phyloP scores from a whole-genome alignment of 2,797 vertebrate species.

The Capromys pilorides region DNA sequence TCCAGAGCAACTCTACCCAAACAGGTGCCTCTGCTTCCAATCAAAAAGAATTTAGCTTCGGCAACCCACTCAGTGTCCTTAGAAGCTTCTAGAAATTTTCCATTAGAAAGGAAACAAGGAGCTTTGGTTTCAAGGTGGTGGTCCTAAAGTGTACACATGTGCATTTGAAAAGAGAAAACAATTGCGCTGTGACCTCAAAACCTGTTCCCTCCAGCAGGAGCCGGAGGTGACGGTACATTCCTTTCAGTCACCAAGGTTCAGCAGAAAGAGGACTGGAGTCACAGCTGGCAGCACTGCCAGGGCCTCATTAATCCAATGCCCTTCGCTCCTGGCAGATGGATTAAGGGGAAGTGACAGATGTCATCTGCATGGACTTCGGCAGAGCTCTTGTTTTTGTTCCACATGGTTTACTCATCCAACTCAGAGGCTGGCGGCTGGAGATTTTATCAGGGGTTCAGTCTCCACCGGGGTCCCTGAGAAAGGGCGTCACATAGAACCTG shows the following conservation, averaged over 20 bases:
- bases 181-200: neutral
- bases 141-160: accelerated
- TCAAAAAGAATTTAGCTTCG: neutral
- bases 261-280: neutral
- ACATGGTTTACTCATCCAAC: constrained; percentile 42
- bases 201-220: neutral
- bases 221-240: neutral
- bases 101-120: neutral
- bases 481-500: neutral
- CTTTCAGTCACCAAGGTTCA: neutral
- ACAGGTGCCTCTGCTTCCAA: neutral
- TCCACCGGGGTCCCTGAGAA: neutral
- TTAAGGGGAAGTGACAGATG: constrained; percentile 59
- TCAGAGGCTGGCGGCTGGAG: accelerated
- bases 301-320: constrained; percentile 10
- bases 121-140: accelerated
- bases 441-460: accelerated
- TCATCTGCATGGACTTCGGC: constrained; percentile 22
- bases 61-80: accelerated
- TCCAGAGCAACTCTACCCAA: neutral
- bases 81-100: accelerated
- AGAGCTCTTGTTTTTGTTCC: constrained; percentile 45
- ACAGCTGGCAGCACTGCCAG: neutral
- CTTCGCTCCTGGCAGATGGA: neutral
- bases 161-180: neutral